Conservation (phyloP, 2,888 invertebrate genomes). For the Trissolcus japonicus region DNA sequence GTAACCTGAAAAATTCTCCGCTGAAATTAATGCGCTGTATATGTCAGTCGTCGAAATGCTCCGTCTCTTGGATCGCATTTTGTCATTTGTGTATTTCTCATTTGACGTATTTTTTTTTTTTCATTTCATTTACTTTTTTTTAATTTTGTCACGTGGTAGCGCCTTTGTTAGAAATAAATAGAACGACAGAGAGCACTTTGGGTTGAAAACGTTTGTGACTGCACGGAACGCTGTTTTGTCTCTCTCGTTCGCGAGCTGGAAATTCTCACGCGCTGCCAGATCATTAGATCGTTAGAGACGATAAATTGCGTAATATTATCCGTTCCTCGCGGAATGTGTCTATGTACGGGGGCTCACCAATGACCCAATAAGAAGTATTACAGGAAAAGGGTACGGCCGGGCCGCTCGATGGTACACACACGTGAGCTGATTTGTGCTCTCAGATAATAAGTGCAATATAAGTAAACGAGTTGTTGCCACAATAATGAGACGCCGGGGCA, state of each 20-base stretch:
- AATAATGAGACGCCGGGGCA: slow-evolving; percentile 39
- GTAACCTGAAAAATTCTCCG: background rate
- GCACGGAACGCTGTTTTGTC: slow-evolving; percentile 7
- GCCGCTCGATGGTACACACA: slow-evolving; percentile 53
- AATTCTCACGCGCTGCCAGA: slow-evolving; percentile 57
- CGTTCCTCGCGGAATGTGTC: slow-evolving; percentile 52
- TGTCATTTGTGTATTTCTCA: too few species aligned
- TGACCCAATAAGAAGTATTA: slow-evolving; percentile 56
- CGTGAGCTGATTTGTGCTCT: slow-evolving; percentile 54
- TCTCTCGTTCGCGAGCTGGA: slow-evolving; percentile 24
- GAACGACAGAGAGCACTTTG: slow-evolving; percentile 40
- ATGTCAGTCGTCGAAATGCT: slow-evolving; percentile 28
- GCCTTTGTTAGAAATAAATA: slow-evolving; percentile 41
- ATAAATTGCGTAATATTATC: slow-evolving; percentile 57
- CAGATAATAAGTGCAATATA: slow-evolving; percentile 54
- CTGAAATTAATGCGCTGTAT: slow-evolving; percentile 27
- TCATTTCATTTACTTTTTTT: slow-evolving; percentile 1
- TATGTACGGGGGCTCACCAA: slow-evolving; percentile 50
- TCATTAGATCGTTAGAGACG: slow-evolving; percentile 56
- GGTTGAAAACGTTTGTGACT: slow-evolving; percentile 37
- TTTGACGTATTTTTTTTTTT: too few species aligned
- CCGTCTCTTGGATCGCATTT: slow-evolving; percentile 2
- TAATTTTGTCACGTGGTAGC: slow-evolving; percentile 16
- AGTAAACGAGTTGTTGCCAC: slow-evolving; percentile 54
- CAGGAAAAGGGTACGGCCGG: slow-evolving; percentile 57